These are phyloP conservation scores for Leptonema lineaticorne DNA, from an alignment of 1,140 invertebrate genomes.

Conservation along the genomic window DNA sequence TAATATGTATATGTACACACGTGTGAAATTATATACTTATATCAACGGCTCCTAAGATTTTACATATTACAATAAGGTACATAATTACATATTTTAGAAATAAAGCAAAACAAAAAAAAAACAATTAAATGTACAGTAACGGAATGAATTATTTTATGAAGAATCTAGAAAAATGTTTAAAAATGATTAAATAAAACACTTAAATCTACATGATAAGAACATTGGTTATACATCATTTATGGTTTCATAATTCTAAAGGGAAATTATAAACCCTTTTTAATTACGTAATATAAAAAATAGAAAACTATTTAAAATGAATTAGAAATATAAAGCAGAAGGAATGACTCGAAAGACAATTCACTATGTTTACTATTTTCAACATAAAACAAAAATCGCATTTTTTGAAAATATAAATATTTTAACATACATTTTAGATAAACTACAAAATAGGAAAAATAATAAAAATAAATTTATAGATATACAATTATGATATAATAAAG, in stretches of 20 bases:
- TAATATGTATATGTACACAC: slow-evolving; percentile 38
- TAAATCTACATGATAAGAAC: slow-evolving; percentile 1
- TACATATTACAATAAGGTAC: background rate
- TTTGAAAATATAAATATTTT: background rate
- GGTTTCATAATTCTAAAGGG: background rate
- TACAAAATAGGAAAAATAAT: background rate
- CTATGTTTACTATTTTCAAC: background rate
- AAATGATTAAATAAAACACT: background rate
- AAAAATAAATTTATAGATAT: background rate
- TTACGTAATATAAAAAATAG: slow-evolving; percentile 10
- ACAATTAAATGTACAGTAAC: slow-evolving; percentile 21
- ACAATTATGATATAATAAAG: background rate
- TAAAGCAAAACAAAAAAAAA: slow-evolving; percentile 16
- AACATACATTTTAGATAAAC: background rate
- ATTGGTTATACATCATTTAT: too few species aligned
- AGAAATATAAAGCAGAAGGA: slow-evolving; percentile 12
- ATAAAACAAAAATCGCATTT: background rate
- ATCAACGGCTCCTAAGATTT: slow-evolving; percentile 41
- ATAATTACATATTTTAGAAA: slow-evolving; percentile 20
- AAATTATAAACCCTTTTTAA: background rate
- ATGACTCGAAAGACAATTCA: too few species aligned
- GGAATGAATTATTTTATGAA: slow-evolving; percentile 27
- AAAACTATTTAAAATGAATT: slow-evolving; percentile 3
- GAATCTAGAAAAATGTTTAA: slow-evolving; percentile 1
- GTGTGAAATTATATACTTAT: slow-evolving; percentile 37